These are phyloP conservation scores for Anarhynchus alexandrinus DNA, from an alignment of 2,113 vertebrate species.

Conservation along the genomic window DNA sequence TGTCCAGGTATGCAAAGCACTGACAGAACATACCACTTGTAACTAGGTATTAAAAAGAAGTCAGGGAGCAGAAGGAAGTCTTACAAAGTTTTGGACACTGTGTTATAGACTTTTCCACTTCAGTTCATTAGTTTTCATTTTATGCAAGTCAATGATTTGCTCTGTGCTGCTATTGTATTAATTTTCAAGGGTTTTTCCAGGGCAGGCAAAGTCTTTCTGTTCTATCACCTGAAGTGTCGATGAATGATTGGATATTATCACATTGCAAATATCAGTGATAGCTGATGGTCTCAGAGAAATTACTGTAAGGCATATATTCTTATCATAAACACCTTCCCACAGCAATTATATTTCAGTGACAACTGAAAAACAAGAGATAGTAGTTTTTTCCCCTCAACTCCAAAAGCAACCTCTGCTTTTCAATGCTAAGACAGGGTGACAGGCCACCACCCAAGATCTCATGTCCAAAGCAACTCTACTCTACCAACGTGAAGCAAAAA, in stretches of 20 bases:
- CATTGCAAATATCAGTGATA: background rate
- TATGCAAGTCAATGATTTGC: background rate
- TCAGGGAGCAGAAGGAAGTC: fast-evolving
- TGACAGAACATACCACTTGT: background rate
- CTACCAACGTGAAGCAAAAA: background rate
- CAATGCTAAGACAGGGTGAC: background rate
- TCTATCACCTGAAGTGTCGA: background rate
- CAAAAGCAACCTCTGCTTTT: background rate
- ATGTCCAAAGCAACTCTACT: background rate
- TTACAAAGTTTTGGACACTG: background rate
- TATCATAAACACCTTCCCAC: background rate
- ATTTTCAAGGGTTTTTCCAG: background rate
- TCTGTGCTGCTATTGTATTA: background rate
- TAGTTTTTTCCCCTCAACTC: background rate
- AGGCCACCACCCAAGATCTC: background rate
- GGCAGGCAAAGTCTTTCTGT: background rate
- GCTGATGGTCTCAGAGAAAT: background rate
- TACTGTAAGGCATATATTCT: background rate
- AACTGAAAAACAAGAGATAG: background rate
- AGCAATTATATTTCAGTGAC: background rate
- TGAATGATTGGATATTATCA: background rate
- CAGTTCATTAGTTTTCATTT: background rate
- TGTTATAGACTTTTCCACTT: background rate
- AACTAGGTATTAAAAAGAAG: background rate
- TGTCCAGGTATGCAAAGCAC: background rate